A percentile compares a stretch with the other conserved stretches of the same genome.
phyloP scores from a whole-genome alignment of 2,797 vertebrate species.

The Neomorphus geoffroyi region DNA sequence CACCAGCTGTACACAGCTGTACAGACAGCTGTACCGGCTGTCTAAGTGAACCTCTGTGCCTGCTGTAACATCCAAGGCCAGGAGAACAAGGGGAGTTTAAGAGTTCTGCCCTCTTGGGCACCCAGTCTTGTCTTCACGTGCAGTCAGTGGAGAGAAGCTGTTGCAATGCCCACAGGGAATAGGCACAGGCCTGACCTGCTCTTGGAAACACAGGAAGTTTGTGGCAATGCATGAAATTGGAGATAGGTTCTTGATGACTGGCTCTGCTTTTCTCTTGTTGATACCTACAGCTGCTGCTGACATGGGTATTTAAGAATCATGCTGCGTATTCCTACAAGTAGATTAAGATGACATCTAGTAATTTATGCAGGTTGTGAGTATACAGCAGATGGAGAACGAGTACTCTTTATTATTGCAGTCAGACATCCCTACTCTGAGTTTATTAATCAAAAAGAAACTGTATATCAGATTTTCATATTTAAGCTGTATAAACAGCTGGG shows the following conservation, averaged over 20 bases:
- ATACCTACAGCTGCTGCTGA: not conserved
- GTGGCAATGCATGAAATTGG: not conserved
- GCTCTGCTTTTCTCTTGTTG: not conserved
- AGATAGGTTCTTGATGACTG: not conserved
- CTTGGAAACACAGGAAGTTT: not conserved
- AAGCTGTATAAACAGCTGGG: not conserved
- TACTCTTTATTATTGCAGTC: not conserved
- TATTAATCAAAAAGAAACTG: not conserved
- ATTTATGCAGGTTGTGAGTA: not conserved
- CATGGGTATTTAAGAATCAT: not conserved
- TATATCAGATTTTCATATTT: not conserved
- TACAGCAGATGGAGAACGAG: not conserved
- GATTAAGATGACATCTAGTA: not conserved
- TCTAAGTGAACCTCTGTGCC: not conserved
- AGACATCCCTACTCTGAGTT: not conserved
- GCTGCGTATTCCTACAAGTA: not conserved
- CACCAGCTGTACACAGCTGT: rapidly evolving
- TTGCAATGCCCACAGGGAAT: not conserved
- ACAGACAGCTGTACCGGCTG: no score
- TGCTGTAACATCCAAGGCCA: not conserved
- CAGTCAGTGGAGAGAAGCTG: not conserved
- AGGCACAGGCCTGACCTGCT: not conserved
- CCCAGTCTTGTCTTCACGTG: not conserved
- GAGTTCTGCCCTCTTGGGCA: not conserved
- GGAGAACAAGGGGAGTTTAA: not conserved